Base-by-base conservation (phyloP, 2,113 vertebrate genomes). In the Poecile atricapillus region DNA sequence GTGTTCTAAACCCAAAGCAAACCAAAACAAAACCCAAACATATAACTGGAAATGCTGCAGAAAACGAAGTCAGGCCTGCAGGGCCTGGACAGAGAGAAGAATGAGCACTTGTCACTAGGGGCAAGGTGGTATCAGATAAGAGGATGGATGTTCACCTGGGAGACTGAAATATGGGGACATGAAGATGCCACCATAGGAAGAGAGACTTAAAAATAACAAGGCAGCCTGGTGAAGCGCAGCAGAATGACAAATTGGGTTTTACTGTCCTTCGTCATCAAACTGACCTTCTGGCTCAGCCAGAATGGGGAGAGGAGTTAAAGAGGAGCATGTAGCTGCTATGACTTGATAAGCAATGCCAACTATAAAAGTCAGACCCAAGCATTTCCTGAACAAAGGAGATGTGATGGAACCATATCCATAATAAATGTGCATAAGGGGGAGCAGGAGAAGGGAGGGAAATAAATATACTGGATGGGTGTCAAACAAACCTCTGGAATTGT, bases 231-330 rank as follows among this genome's bases (percentile, higher is more conserved):
- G 87, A 93, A 95, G 62, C 74, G 79, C 55, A 87, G 37, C n/a
- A 59, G 79, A 94, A 90, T 74, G 35, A 94, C 59, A 91, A 94
- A 95, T 14, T 77, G 46, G 55, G 28, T 77, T 95, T 95, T 80
- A 58, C 55, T 91, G 67, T 70, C 75, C 84, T 94, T 88, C 80
- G 84, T 90, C 82, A 80, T 93, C 50, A 52, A 64, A 83, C 10
- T 88, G 62, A 87, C 44, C 81, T 68, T 69, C 30, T 81, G 50
- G 13, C 39, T 95, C 22, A 60, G 70, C 10, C 58, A 69, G 55
- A 67, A 53, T 74, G 33, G 4, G 39, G 37, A 67, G 41, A 47
- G 53, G 60, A 83, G 27, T 13, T 69, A 71, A n/a, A n/a, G 24
- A 81, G 41, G 52, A 59, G 19, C 80, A 35, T 7, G 43, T 46